Percentiles rank a stretch among this genome's conserved stretches.
Conservation (phyloP, 1,140 invertebrate genomes). For the Drosophila bocqueti region DNA sequence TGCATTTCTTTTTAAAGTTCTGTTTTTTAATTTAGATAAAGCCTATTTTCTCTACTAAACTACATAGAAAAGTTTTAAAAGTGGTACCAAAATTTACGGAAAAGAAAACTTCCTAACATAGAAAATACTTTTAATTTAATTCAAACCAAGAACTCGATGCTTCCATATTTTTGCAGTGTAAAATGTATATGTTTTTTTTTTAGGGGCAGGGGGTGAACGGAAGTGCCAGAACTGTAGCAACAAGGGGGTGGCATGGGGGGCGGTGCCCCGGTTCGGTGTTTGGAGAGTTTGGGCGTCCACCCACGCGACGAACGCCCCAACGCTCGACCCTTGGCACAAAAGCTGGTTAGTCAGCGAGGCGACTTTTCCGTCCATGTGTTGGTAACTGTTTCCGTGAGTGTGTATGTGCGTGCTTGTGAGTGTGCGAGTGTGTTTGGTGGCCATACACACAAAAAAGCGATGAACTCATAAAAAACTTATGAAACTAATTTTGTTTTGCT, state of each 20-base stretch:
- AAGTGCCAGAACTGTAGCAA: conserved; percentile 65
- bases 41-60: too few species aligned
- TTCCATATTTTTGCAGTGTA: not conserved
- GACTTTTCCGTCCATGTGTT: conserved; percentile 45
- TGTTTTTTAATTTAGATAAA: too few species aligned
- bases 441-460: conserved; percentile 76
- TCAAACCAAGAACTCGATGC: not conserved
- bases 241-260: conserved; percentile 5
- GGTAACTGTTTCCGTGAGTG: conserved; percentile 28
- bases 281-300: conserved; percentile 48
- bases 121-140: not conserved
- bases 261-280: not conserved
- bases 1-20: too few species aligned
- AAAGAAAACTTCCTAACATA: too few species aligned
- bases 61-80: not conserved
- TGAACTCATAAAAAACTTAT: conserved; percentile 84
- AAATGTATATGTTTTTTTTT: conserved; percentile 13
- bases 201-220: conserved; percentile 38
- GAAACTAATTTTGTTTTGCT: conserved; percentile 83
- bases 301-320: conserved; percentile 70
- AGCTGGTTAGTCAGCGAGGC: conserved; percentile 76
- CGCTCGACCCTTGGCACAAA: conserved; percentile 79
- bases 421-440: conserved; percentile 39
- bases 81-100: not conserved
- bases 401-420: conserved; percentile 4